These are phyloP conservation scores for Apomyelois bistriatella DNA, from an alignment of 2,888 invertebrate species.

Conservation along the genomic window DNA sequence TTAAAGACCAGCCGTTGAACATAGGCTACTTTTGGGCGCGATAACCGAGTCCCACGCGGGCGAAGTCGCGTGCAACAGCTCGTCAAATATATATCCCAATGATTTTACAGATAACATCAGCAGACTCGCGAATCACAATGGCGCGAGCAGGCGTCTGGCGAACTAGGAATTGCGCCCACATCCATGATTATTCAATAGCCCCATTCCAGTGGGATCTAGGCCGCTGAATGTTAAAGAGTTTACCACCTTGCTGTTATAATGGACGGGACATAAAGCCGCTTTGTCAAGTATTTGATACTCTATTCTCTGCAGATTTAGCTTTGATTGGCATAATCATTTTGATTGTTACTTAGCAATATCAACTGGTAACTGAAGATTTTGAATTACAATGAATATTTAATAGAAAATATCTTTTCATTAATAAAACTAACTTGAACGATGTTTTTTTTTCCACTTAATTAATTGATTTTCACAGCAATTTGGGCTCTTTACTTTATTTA, in stretches of 20 bases:
- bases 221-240: slow-evolving; percentile 64
- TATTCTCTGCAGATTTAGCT: slow-evolving; percentile 4
- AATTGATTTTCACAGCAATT: too few relatives aligned
- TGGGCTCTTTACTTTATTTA: too few relatives aligned
- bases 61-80: too few relatives aligned
- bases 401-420: too few relatives aligned
- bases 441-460: too few relatives aligned
- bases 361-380: background rate
- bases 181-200: slow-evolving; percentile 74
- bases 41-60: too few relatives aligned
- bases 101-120: background rate
- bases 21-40: too few relatives aligned
- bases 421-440: too few relatives aligned
- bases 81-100: background rate
- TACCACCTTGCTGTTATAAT: slow-evolving; percentile 37
- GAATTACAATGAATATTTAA: too few relatives aligned
- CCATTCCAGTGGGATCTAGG: slow-evolving; percentile 53
- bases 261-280: slow-evolving; percentile 15
- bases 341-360: background rate
- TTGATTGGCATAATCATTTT: background rate
- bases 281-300: slow-evolving; percentile 11
- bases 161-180: slow-evolving; percentile 54
- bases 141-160: slow-evolving; percentile 18
- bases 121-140: background rate
- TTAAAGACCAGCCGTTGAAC: too few relatives aligned